phyloP scores from a whole-genome alignment of 2,888 invertebrate genomes.

The Perizoma affinitatum region DNA sequence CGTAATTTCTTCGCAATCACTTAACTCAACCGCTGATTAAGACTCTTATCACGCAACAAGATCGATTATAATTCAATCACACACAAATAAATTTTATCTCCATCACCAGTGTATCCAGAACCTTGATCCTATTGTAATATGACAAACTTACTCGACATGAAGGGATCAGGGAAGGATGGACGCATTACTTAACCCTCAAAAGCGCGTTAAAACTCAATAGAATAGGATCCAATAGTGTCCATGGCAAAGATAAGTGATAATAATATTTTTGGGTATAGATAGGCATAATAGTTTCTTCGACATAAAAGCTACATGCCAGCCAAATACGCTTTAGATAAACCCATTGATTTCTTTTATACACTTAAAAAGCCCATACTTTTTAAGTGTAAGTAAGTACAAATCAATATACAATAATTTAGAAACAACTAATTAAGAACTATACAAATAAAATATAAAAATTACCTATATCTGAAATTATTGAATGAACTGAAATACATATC shows the following conservation, averaged over 20 bases:
- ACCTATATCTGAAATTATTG: no score
- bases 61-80: conserved; percentile 77
- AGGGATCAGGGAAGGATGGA: conserved; percentile 54
- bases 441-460: no score
- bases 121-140: conserved; percentile 48
- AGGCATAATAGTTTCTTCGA: background rate
- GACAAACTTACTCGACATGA: conserved; percentile 31
- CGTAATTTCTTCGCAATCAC: conserved; percentile 48
- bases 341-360: no score
- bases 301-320: no score
- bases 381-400: no score
- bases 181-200: conserved; percentile 75
- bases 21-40: conserved; percentile 51
- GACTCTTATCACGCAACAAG: conserved; percentile 61
- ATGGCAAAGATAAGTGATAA: conserved; percentile 34
- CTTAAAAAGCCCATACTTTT: no score
- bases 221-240: conserved; percentile 58
- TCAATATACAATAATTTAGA: no score
- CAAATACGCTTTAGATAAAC: no score
- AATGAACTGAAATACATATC: no score
- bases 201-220: conserved; percentile 77
- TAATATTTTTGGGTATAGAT: conserved; percentile 9
- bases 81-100: conserved; percentile 71
- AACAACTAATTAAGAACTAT: no score
- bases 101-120: conserved; percentile 46